Percentiles rank a stretch among this genome's conserved stretches.
Evolutionary conservation across 2,113 vertebrate genomes (phyloP).

Genomic region (Salvelinus sp.): DNA sequence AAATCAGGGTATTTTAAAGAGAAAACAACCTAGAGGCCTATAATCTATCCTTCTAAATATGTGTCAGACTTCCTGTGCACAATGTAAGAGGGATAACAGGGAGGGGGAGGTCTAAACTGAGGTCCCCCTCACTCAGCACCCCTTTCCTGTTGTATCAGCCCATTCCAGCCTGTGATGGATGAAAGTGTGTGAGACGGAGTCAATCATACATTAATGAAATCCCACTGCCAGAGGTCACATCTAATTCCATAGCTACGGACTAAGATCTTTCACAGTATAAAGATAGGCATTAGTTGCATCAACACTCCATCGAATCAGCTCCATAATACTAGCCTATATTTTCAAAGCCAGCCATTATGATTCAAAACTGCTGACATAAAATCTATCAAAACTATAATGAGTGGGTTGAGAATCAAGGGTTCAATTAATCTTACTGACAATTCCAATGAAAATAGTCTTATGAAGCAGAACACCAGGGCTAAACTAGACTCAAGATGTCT

Average conservation of each 20-base stretch:
- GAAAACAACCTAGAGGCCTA: neutral
- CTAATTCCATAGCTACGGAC: neutral
- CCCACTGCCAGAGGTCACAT: constrained; percentile 7
- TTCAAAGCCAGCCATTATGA: neutral
- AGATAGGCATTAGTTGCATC: neutral
- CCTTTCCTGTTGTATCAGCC: constrained; percentile 31
- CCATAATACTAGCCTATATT: neutral
- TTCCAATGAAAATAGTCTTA: neutral
- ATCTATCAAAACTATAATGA: neutral
- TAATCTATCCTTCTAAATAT: neutral
- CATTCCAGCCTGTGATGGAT: constrained; percentile 24
- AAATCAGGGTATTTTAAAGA: neutral
- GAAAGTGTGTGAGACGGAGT: neutral
- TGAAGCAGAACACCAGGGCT: neutral
- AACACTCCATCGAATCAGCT: neutral
- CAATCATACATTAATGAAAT: constrained; percentile 11
- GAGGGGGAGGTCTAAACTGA: neutral
- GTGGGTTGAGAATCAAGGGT: neutral
- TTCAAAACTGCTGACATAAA: neutral
- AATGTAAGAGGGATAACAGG: neutral
- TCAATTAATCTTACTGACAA: neutral
- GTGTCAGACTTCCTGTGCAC: neutral
- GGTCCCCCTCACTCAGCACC: neutral
- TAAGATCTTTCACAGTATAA: neutral
- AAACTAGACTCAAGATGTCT: neutral